Percentiles rank a stretch among this genome's conserved stretches.
These are phyloP conservation scores for Mormyrops attenuatus DNA, from an alignment of 2,797 vertebrate species.

Conservation along the genomic window DNA sequence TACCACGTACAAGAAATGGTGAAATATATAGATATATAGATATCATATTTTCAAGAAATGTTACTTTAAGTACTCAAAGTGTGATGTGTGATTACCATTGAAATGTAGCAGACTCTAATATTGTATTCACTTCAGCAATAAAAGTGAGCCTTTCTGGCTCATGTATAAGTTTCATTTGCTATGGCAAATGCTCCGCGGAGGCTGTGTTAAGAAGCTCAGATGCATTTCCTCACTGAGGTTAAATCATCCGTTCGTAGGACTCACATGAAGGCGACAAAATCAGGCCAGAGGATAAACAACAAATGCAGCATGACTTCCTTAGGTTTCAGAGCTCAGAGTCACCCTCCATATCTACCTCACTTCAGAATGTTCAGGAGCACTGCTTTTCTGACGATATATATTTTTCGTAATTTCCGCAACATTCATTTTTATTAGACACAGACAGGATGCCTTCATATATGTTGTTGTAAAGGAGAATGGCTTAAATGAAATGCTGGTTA, in stretches of 20 bases:
- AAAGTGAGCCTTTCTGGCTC: not conserved
- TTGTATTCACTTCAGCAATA: not conserved
- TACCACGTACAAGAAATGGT: not conserved
- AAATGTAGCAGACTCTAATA: not conserved
- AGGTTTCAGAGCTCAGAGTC: not conserved
- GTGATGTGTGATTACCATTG: not conserved
- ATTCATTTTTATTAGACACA: slow-evolving; percentile 20
- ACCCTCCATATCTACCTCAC: not conserved
- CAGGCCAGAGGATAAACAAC: not conserved
- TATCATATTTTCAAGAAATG: not conserved
- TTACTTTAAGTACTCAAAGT: not conserved
- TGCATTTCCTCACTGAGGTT: slow-evolving; percentile 1
- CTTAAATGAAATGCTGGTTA: slow-evolving; percentile 47
- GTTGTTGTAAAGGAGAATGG: slow-evolving; percentile 28
- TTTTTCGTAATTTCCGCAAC: slow-evolving; percentile 24
- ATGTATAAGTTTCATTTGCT: not conserved
- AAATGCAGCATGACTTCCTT: not conserved
- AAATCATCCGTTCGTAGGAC: not conserved
- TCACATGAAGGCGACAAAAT: not conserved
- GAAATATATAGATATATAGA: not conserved
- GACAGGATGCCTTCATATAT: not conserved
- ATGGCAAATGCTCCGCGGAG: not conserved
- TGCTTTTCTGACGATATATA: not conserved
- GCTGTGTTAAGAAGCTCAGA: not conserved
- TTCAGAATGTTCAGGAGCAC: not conserved